These are phyloP conservation scores for Hecatera dysodea DNA, from an alignment of 2,888 invertebrate genomes.

Conservation along the genomic window DNA sequence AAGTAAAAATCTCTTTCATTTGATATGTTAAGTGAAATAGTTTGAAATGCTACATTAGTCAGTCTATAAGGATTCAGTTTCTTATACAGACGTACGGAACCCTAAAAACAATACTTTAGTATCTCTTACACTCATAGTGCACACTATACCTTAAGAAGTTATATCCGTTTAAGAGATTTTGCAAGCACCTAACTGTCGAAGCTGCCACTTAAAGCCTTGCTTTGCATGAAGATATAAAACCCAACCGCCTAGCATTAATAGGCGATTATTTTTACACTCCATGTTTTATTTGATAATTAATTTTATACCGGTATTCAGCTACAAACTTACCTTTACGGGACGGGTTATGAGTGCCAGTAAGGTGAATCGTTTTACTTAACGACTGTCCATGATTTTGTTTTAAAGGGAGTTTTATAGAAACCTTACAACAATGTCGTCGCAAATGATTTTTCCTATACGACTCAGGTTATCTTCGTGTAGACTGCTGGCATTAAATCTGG, in stretches of 20 bases:
- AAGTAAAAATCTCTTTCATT: too few species aligned
- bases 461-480: neutral
- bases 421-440: neutral
- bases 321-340: slow-evolving; percentile 13
- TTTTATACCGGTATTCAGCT: slow-evolving; percentile 30
- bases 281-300: slow-evolving; percentile 49
- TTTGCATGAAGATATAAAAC: slow-evolving; percentile 8
- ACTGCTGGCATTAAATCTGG: neutral
- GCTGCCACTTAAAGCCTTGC: neutral
- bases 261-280: slow-evolving; percentile 17
- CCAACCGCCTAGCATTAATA: slow-evolving; percentile 17
- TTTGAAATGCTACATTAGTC: too few species aligned
- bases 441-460: neutral
- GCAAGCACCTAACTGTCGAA: neutral
- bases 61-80: neutral
- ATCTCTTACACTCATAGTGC: neutral
- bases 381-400: slow-evolving; percentile 15
- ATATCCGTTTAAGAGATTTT: neutral
- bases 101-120: neutral
- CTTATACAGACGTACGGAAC: too few species aligned
- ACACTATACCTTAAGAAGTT: neutral
- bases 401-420: neutral
- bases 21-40: too few species aligned
- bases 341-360: slow-evolving; percentile 18
- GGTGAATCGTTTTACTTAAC: slow-evolving; percentile 25